phyloP scores from a whole-genome alignment of 2,113 vertebrate genomes.

The Lonchura striata region DNA sequence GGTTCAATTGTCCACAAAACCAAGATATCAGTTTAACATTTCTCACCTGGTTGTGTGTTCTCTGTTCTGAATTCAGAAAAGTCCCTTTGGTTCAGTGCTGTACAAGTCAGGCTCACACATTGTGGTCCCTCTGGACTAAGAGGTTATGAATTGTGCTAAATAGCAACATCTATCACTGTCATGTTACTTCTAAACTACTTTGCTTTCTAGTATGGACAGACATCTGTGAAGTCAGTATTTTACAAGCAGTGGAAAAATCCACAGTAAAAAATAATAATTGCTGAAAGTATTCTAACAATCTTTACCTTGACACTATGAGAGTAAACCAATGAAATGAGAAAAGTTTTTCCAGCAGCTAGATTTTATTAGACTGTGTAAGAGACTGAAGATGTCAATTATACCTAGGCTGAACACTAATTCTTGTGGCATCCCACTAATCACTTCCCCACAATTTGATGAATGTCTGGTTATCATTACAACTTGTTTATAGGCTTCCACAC shows the following conservation, averaged over 20 bases:
- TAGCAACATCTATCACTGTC: not conserved
- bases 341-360: not conserved
- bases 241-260: not conserved
- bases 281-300: not conserved
- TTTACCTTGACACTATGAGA: not conserved
- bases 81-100: not conserved
- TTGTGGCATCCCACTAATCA: slow-evolving; percentile 36
- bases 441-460: not conserved
- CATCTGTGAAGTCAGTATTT: not conserved
- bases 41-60: not conserved
- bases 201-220: not conserved
- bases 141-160: not conserved
- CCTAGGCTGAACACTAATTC: slow-evolving; percentile 1
- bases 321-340: not conserved
- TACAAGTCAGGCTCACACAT: not conserved
- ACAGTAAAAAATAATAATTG: not conserved
- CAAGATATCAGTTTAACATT: not conserved
- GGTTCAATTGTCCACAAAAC: not conserved
- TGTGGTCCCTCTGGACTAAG: not conserved
- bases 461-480: not conserved
- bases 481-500: slow-evolving; percentile 39
- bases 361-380: slow-evolving; percentile 29
- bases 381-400: slow-evolving; percentile 12
- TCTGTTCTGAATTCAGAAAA: not conserved
- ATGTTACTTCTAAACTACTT: not conserved